Evolutionary conservation across 2,797 vertebrate species (phyloP).

Genomic region (Peromyscus melanophrys): DNA sequence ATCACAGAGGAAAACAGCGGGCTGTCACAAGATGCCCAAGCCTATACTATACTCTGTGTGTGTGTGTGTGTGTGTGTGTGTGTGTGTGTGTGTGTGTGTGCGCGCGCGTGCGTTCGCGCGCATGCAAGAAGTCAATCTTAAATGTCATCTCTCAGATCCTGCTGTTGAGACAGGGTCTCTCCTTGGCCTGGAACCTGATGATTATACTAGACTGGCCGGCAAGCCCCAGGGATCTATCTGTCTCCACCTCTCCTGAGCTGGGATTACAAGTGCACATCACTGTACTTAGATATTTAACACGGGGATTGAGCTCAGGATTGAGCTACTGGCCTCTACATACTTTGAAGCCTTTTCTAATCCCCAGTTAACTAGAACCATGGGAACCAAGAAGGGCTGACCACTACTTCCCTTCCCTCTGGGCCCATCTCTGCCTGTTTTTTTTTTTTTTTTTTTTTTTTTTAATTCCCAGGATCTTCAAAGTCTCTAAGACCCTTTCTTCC

Average conservation of each 20-base stretch:
- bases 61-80: neutral
- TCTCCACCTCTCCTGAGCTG: neutral
- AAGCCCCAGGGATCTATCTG: neutral
- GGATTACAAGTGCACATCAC: neutral
- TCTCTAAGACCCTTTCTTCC: neutral
- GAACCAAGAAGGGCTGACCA: neutral
- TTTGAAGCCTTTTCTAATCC: neutral
- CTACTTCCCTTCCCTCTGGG: neutral
- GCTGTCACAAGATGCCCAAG: neutral
- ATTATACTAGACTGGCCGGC: neutral
- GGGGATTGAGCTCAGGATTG: neutral
- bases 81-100: neutral
- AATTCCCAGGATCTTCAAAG: neutral
- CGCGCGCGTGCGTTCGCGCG: neutral
- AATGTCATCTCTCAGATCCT: neutral
- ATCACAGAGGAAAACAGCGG: neutral
- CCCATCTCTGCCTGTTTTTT: no score
- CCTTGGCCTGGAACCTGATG: neutral
- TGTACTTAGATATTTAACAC: neutral
- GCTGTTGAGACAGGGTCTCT: neutral
- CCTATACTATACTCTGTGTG: neutral
- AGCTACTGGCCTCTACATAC: neutral
- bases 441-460: neutral
- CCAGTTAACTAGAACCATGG: neutral
- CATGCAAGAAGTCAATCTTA: neutral